Percentiles rank a stretch among this genome's conserved stretches.
Evolutionary conservation across 2,797 vertebrate species (phyloP).

Genomic region (Hydrolagus colliei): DNA sequence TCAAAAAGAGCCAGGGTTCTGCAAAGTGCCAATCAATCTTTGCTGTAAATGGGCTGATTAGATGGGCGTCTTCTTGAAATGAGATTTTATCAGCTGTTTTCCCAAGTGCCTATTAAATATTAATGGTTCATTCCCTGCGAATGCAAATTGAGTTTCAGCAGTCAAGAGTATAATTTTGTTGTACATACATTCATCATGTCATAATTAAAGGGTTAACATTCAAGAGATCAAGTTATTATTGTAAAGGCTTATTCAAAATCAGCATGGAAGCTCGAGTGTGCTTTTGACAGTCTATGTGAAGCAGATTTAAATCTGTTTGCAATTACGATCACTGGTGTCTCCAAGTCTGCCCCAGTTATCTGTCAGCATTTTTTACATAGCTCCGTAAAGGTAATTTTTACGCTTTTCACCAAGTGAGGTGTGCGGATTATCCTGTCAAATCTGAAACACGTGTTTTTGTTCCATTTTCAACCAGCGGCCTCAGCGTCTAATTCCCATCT

Average conservation of each 20-base stretch:
- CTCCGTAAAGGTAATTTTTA: conserved; percentile 39
- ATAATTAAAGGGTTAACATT: not conserved
- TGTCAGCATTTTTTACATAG: conserved; percentile 42
- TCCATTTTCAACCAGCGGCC: not conserved
- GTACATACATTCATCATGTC: not conserved
- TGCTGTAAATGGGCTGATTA: not conserved
- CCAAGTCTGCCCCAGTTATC: conserved; percentile 39
- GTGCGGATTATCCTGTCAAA: conserved; percentile 39
- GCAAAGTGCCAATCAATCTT: not conserved
- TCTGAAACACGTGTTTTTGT: conserved; percentile 34
- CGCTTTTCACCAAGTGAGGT: conserved; percentile 38
- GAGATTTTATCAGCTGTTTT: not conserved
- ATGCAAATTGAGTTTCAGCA: not conserved
- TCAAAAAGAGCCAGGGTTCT: not conserved
- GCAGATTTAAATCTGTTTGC: conserved; percentile 43
- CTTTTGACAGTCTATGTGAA: conserved; percentile 40
- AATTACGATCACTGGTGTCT: conserved; percentile 44
- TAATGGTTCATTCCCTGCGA: not conserved
- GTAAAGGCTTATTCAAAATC: not conserved
- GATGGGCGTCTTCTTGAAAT: not conserved
- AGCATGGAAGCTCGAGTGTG: conserved; percentile 30
- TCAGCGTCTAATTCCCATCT: conserved; percentile 35
- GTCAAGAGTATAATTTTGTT: not conserved
- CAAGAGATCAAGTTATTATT: not conserved
- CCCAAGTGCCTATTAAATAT: not conserved